Evolutionary conservation across 53 echinoderm and acorn worm genomes (phyloP).

Genomic region (Zoroaster sp.): DNA sequence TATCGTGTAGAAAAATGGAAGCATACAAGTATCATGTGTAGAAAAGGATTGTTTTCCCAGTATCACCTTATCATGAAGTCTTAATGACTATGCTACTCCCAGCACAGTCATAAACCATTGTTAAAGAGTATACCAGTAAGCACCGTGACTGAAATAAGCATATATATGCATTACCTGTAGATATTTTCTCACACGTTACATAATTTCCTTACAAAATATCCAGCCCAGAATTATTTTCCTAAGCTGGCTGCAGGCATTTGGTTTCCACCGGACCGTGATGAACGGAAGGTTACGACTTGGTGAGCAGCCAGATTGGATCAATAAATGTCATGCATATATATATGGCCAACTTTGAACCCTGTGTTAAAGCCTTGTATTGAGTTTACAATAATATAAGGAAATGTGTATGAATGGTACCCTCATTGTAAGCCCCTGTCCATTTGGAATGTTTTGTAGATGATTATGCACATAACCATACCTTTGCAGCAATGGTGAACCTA

Average conservation of each 20-base stretch:
- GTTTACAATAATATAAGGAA: not conserved
- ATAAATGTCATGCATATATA: conserved; percentile 22
- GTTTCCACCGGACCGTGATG: conserved; percentile 40
- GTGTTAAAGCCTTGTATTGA: not conserved
- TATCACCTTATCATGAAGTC: no score
- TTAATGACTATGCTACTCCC: no score
- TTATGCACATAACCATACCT: not conserved
- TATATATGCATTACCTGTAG: not conserved
- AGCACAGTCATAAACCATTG: no score
- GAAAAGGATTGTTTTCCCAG: no score
- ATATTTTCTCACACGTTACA: conserved; percentile 21
- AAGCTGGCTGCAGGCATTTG: conserved; percentile 29
- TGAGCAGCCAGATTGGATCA: not conserved
- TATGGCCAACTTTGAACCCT: not conserved
- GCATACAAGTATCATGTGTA: no score
- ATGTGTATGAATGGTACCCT: not conserved
- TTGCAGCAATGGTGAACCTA: not conserved
- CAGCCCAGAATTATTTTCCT: not conserved
- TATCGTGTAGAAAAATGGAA: no score
- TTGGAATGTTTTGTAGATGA: not conserved
- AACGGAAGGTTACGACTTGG: conserved; percentile 38
- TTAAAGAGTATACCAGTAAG: no score
- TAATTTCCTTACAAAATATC: conserved; percentile 15
- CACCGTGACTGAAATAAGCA: not conserved
- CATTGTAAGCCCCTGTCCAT: not conserved